Evolutionary conservation across 1,140 invertebrate species (phyloP).

Genomic region (Mercenaria mercenaria): DNA sequence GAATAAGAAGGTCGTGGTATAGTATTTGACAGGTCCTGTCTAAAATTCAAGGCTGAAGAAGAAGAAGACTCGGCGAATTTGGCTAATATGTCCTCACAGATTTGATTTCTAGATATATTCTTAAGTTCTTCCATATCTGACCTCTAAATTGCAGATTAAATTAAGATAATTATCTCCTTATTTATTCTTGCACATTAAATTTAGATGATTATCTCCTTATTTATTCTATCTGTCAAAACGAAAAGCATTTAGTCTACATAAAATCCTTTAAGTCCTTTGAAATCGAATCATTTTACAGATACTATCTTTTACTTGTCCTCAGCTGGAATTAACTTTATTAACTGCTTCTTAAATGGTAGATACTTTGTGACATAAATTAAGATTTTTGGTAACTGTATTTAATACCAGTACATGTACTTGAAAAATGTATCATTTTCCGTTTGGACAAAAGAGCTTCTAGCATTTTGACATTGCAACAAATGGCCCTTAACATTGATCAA

Average conservation of each 20-base stretch:
- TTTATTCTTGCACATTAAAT: neutral
- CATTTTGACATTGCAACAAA: neutral
- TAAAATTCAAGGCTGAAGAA: neutral
- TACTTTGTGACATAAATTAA: neutral
- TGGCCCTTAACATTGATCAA: neutral
- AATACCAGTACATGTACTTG: neutral
- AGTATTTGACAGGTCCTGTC: neutral
- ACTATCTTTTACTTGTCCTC: neutral
- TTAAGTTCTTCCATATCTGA: slow-evolving; percentile 32
- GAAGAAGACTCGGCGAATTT: neutral
- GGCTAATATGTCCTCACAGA: slow-evolving; percentile 42
- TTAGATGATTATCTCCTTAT: neutral
- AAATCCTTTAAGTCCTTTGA: neutral
- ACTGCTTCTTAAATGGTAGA: neutral
- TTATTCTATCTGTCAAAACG: neutral
- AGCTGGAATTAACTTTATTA: neutral
- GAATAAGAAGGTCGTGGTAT: neutral
- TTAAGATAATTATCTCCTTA: slow-evolving; percentile 16
- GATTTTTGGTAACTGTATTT: neutral
- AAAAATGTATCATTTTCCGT: neutral
- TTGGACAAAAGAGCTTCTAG: neutral
- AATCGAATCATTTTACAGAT: neutral
- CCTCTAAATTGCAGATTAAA: neutral
- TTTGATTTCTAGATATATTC: slow-evolving; percentile 22
- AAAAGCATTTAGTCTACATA: neutral